Conservation (phyloP, 2,113 vertebrate species). For the Xerus inauris region DNA sequence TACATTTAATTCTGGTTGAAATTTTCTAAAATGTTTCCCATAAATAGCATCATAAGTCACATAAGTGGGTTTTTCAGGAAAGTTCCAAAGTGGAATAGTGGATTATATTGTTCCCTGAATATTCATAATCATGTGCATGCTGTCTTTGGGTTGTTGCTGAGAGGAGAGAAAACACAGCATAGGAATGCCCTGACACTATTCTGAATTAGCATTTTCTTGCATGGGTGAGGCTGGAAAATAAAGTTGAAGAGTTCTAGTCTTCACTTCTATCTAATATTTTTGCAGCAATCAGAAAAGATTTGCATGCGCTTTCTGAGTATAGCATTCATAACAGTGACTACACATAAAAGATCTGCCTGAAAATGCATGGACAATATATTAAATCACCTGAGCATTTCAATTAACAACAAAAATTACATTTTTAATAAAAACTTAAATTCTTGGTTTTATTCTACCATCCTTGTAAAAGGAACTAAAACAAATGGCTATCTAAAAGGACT, state of each 20-base stretch:
- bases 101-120: neutral
- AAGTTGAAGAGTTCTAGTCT: neutral
- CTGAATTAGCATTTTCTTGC: neutral
- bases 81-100: neutral
- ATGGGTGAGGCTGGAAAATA: neutral
- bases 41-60: neutral
- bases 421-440: slow-evolving; percentile 46
- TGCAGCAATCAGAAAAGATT: neutral
- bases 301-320: neutral
- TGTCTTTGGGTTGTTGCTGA: neutral
- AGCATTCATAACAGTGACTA: neutral
- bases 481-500: slow-evolving; percentile 55
- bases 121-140: neutral
- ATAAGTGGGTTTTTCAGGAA: neutral
- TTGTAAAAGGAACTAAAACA: slow-evolving; percentile 57
- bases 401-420: slow-evolving; percentile 34
- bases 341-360: neutral
- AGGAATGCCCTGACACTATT: neutral
- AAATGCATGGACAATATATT: neutral
- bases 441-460: slow-evolving; percentile 36
- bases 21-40: neutral
- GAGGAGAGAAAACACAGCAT: neutral
- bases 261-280: neutral
- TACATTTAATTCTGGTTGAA: neutral
- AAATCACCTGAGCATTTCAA: neutral